A percentile compares a stretch with the other conserved stretches of the same genome.
Conservation (phyloP, 2,797 vertebrate species). For the Acanthis flammea region DNA sequence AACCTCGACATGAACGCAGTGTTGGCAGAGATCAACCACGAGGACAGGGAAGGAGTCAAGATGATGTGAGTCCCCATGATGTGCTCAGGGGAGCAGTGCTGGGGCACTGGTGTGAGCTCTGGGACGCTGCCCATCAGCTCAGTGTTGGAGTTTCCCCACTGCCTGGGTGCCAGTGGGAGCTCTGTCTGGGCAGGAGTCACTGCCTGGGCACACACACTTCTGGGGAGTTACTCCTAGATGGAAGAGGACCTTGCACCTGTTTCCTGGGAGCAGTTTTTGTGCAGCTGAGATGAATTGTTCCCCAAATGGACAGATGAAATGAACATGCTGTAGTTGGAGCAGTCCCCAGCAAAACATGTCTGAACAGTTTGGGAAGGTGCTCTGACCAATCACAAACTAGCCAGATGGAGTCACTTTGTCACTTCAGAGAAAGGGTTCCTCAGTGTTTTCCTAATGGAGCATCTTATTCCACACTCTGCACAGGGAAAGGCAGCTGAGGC, state of each 20-base stretch:
- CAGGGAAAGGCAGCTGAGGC: not conserved
- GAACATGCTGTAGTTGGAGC: not conserved
- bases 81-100: not conserved
- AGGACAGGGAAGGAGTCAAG: conserved; percentile 83
- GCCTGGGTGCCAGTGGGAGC: not conserved
- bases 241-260: not conserved
- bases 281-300: not conserved
- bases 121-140: not conserved
- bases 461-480: not conserved
- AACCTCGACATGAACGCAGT: conserved; percentile 95
- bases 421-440: not conserved
- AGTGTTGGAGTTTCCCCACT: not conserved
- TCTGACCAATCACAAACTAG: not conserved
- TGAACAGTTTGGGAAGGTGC: not conserved
- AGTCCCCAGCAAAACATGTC: not conserved
- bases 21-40: conserved; percentile 84
- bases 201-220: not conserved
- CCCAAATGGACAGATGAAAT: not conserved
- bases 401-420: not conserved
- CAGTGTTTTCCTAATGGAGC: not conserved
- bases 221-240: not conserved
- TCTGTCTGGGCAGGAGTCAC: too few species aligned
- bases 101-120: not conserved
- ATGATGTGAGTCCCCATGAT: conserved; percentile 84
- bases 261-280: not conserved